Percentiles rank a stretch among this genome's conserved stretches.
These are phyloP conservation scores for Phacellophora camtschatica DNA, from an alignment of 30 jellyfish, hydroid and myxozoan species.

Conservation along the genomic window DNA sequence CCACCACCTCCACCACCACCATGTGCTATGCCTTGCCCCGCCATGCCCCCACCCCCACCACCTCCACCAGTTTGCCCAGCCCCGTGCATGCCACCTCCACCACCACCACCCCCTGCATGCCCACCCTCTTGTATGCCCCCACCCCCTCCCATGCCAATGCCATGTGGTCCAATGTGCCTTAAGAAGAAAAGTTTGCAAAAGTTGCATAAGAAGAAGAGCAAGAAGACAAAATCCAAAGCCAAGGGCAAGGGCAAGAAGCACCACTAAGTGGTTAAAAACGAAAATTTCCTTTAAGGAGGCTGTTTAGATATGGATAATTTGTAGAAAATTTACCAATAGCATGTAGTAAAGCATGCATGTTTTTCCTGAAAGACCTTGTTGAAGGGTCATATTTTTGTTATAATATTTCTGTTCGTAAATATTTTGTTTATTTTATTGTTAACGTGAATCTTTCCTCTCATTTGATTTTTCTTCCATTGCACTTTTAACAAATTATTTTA, in stretches of 20 bases:
- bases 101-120: slow-evolving; percentile 70
- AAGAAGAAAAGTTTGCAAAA: slow-evolving; percentile 75
- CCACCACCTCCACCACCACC: slow-evolving; percentile 87
- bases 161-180: slow-evolving; percentile 75
- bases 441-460: too few relatives aligned
- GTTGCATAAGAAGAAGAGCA: slow-evolving; percentile 48
- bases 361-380: too few relatives aligned
- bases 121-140: slow-evolving; percentile 72
- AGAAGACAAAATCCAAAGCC: too few relatives aligned
- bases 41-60: slow-evolving; percentile 95
- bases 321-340: too few relatives aligned
- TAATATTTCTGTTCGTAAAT: too few relatives aligned
- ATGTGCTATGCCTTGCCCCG: slow-evolving; percentile 73
- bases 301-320: slow-evolving; percentile 28
- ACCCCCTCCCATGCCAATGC: slow-evolving; percentile 72
- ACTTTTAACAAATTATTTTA: too few relatives aligned
- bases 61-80: slow-evolving; percentile 84
- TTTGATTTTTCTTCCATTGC: too few relatives aligned
- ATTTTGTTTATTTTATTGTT: too few relatives aligned
- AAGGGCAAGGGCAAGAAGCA: too few relatives aligned
- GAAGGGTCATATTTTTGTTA: too few relatives aligned
- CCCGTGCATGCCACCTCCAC: slow-evolving; percentile 79
- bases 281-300: not conserved
- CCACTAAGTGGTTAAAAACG: slow-evolving; percentile 18
- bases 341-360: too few relatives aligned